A percentile compares a stretch with the other conserved stretches of the same genome.
These are phyloP conservation scores for Sinelater perroti DNA, from an alignment of 2,888 invertebrate genomes.

Conservation along the genomic window DNA sequence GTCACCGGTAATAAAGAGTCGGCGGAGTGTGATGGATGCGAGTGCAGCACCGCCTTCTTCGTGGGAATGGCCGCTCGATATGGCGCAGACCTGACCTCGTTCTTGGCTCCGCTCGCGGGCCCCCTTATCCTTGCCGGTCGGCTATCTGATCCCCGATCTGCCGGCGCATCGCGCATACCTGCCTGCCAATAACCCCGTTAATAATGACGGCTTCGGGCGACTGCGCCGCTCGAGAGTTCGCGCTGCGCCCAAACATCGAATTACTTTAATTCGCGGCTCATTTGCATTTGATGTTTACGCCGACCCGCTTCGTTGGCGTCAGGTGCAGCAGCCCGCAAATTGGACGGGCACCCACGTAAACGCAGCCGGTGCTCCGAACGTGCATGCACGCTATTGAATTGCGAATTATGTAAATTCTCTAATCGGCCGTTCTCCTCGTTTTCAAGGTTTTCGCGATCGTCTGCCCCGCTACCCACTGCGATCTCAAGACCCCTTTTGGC, in stretches of 20 bases:
- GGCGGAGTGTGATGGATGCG: constrained; percentile 43
- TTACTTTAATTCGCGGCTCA: constrained; percentile 19
- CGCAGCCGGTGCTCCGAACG: too few relatives aligned
- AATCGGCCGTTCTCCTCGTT: too few relatives aligned
- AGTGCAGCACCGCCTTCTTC: constrained; percentile 42
- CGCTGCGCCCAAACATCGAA: constrained; percentile 21
- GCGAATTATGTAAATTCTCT: too few relatives aligned
- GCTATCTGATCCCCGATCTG: too few relatives aligned
- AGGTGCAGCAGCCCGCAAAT: too few relatives aligned
- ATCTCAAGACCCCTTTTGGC: too few relatives aligned
- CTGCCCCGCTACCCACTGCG: too few relatives aligned
- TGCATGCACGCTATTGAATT: too few relatives aligned
- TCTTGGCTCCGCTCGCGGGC: constrained; percentile 39
- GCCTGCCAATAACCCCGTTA: constrained; percentile 47
- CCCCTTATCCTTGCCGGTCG: constrained; percentile 29
- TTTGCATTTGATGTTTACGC: constrained; percentile 17
- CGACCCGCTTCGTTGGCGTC: constrained; percentile 4
- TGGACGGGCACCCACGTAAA: too few relatives aligned
- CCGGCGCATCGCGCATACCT: constrained; percentile 41
- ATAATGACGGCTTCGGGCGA: constrained; percentile 45
- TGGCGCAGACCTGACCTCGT: constrained; percentile 50
- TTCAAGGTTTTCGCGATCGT: too few relatives aligned
- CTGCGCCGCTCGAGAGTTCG: constrained; percentile 37
- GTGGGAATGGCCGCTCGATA: constrained; percentile 48
- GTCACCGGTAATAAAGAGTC: constrained; percentile 42